Evolutionary conservation across 1,140 invertebrate genomes (phyloP).

Genomic region (Littorina saxatilis): DNA sequence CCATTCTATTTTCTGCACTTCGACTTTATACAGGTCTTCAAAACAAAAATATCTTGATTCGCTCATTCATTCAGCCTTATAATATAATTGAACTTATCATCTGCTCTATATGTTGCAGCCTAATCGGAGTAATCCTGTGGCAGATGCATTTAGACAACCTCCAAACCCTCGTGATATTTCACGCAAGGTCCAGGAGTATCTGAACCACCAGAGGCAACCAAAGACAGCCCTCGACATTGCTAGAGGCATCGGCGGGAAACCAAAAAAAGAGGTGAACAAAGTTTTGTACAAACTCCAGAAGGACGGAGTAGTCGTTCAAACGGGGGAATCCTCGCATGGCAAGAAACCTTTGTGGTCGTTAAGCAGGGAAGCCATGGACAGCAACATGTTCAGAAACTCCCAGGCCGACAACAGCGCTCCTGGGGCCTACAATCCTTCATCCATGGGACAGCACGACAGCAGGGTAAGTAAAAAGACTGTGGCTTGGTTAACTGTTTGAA

Average conservation of each 20-base stretch:
- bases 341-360: constrained; percentile 25
- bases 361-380: neutral
- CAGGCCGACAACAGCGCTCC: neutral
- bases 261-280: constrained; percentile 65
- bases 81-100: too few species aligned
- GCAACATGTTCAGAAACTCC: neutral
- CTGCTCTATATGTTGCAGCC: too few species aligned
- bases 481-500: neutral
- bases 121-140: too few species aligned
- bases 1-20: too few species aligned
- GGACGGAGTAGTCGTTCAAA: too few species aligned
- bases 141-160: too few species aligned
- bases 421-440: constrained; percentile 17
- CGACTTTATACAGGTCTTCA: too few species aligned
- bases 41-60: too few species aligned
- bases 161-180: neutral
- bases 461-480: neutral
- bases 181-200: constrained; percentile 31
- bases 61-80: too few species aligned
- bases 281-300: constrained; percentile 59
- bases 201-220: constrained; percentile 44
- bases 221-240: constrained; percentile 62
- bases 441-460: too few species aligned
- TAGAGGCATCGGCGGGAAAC: constrained; percentile 57
- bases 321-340: too few species aligned